Evolutionary conservation across 2,888 invertebrate species (phyloP).

Genomic region (Oscheius sp.): DNA sequence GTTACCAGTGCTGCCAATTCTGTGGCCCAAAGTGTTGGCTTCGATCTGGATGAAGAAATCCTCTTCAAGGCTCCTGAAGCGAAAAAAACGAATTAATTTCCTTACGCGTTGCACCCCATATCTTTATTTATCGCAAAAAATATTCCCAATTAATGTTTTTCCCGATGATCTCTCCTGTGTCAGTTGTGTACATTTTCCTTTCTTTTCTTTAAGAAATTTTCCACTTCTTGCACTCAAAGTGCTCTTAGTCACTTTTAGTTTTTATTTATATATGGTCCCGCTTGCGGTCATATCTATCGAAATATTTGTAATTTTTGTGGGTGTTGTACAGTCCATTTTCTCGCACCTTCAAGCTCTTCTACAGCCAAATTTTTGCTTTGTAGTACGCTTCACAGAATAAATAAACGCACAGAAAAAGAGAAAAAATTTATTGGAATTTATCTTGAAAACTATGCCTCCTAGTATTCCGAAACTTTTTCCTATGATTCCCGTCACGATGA

Average conservation of each 20-base stretch:
- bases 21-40: too few relatives aligned
- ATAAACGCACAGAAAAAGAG: background rate
- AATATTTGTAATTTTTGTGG: background rate
- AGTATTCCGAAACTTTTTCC: too few relatives aligned
- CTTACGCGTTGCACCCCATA: background rate
- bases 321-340: background rate
- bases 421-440: too few relatives aligned
- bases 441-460: too few relatives aligned
- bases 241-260: too few relatives aligned
- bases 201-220: background rate
- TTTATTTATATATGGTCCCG: slow-evolving; percentile 2
- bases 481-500: too few relatives aligned
- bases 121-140: background rate
- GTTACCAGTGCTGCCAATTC: background rate
- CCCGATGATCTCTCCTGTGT: background rate
- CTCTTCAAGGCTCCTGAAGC: background rate
- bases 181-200: background rate
- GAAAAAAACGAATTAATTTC: slow-evolving; percentile 6
- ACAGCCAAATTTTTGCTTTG: background rate
- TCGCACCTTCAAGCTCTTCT: background rate
- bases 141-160: background rate
- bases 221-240: too few relatives aligned
- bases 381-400: slow-evolving; percentile 11
- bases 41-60: background rate
- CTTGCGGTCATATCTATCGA: slow-evolving; percentile 8